These are phyloP conservation scores for Protophormia terraenovae DNA, from an alignment of 2,888 invertebrate species.

Conservation along the genomic window DNA sequence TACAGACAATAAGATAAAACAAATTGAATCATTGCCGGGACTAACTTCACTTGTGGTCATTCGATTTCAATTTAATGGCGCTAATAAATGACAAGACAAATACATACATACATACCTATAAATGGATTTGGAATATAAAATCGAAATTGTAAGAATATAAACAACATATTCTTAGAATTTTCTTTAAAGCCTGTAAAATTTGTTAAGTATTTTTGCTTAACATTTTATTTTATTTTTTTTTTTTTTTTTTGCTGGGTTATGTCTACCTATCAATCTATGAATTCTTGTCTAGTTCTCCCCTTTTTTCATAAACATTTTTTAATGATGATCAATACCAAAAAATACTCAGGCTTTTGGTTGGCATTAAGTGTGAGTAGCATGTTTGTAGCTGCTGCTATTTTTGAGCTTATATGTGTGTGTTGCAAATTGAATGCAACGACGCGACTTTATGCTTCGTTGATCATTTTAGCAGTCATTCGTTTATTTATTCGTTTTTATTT, in stretches of 20 bases:
- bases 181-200: no score
- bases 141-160: no score
- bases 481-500: slow-evolving; percentile 27
- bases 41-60: slow-evolving; percentile 13
- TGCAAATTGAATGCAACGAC: slow-evolving; percentile 65
- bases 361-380: not conserved
- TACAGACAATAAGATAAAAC: slow-evolving; percentile 63
- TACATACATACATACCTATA: not conserved
- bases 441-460: slow-evolving; percentile 76
- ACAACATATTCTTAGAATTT: no score
- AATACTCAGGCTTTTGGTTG: slow-evolving; percentile 19
- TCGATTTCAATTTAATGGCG: slow-evolving; percentile 59
- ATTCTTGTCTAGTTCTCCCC: not conserved
- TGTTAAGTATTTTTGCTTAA: no score
- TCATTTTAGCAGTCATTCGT: slow-evolving; percentile 66
- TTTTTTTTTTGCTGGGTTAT: not conserved
- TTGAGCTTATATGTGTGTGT: slow-evolving; percentile 10
- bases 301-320: not conserved
- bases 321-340: slow-evolving; percentile 49
- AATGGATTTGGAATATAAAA: slow-evolving; percentile 52
- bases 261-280: not conserved
- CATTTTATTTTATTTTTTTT: not conserved
- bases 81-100: not conserved
- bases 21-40: slow-evolving; percentile 55
- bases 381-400: not conserved